A percentile compares a stretch with the other conserved stretches of the same genome.
Evolutionary conservation across 2,888 invertebrate species (phyloP).

Genomic region (Strigamia transsilvanica): DNA sequence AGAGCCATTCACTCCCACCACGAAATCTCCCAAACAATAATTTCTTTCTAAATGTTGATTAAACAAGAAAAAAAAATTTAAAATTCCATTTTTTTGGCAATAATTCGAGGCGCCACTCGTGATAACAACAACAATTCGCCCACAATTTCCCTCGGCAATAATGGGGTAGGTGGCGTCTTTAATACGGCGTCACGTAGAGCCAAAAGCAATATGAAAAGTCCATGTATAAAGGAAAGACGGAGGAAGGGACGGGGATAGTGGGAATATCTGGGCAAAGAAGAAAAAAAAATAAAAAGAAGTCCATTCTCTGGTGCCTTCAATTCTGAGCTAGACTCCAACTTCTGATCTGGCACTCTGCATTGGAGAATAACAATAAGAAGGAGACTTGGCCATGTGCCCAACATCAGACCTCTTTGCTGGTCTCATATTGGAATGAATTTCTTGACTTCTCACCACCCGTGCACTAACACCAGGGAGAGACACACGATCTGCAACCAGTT

Average conservation of each 20-base stretch:
- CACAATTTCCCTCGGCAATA: neutral
- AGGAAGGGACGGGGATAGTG: neutral
- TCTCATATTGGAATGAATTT: neutral
- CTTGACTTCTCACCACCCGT: neutral
- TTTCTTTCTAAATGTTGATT: too few species aligned
- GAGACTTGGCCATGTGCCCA: conserved; percentile 37
- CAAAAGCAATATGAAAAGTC: neutral
- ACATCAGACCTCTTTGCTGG: neutral
- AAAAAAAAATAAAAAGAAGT: neutral
- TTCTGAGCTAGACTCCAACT: conserved; percentile 10
- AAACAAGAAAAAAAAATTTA: neutral
- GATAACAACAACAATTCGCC: neutral
- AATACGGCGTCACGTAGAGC: neutral
- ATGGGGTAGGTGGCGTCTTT: neutral
- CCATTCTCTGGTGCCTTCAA: neutral
- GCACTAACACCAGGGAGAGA: neutral
- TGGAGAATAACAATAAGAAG: conserved; percentile 45
- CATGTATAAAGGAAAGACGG: neutral
- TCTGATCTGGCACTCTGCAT: conserved; percentile 25
- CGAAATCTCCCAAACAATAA: too few species aligned
- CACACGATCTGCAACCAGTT: neutral
- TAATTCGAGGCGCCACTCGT: neutral
- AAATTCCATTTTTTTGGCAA: neutral
- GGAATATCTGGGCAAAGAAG: too few species aligned
- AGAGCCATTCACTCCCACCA: too few species aligned